These are phyloP conservation scores for Volucella inflata DNA, from an alignment of 2,888 invertebrate species.

Conservation along the genomic window DNA sequence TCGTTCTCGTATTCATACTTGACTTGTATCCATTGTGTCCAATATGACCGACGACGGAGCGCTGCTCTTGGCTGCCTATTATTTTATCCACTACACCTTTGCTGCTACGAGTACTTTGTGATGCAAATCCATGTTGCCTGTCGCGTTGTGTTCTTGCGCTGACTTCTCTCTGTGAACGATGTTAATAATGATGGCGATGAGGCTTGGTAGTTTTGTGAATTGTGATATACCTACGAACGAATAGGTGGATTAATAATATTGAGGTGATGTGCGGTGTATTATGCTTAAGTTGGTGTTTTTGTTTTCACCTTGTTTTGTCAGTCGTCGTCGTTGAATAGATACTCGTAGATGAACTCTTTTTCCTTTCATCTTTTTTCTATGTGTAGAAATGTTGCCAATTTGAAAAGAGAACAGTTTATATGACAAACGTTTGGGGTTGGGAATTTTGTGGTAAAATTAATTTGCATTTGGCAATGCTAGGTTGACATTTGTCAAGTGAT, in stretches of 20 bases:
- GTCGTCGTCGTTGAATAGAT: conserved; percentile 23
- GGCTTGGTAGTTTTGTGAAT: conserved; percentile 2
- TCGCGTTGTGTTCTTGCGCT: conserved; percentile 60
- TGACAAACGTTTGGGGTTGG: no score
- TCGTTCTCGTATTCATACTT: background rate
- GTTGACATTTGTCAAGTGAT: no score
- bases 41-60: conserved; percentile 2
- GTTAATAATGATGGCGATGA: conserved; percentile 74
- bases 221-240: conserved; percentile 43
- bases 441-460: no score
- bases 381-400: conserved; percentile 38
- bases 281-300: conserved; percentile 51
- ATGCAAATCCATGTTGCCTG: conserved; percentile 47
- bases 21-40: conserved; percentile 51
- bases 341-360: conserved; percentile 13
- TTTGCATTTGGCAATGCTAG: no score
- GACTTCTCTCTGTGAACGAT: conserved; percentile 54
- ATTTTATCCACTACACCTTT: background rate
- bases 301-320: conserved; percentile 68
- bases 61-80: conserved; percentile 37
- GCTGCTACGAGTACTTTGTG: conserved; percentile 15
- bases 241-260: conserved; percentile 73
- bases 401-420: no score
- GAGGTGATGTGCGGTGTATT: conserved; percentile 49
- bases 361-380: conserved; percentile 18